Evolutionary conservation across 2,113 vertebrate genomes (phyloP), one percentile per base, ranked within the genome.

Genomic region (Bufo gargarizans): DNA sequence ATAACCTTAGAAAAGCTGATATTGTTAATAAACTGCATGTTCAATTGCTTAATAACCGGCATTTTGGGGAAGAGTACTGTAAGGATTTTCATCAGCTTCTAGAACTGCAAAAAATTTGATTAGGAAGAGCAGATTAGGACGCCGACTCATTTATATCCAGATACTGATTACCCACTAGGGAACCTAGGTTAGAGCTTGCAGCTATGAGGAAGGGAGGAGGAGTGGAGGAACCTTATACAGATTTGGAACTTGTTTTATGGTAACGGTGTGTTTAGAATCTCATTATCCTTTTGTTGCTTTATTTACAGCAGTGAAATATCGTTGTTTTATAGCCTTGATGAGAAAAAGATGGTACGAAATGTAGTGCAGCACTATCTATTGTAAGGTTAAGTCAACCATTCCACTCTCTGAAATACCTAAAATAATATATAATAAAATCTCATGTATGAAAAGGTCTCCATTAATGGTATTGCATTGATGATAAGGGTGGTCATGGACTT

Each of bases 141-240:
- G 56, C 33, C 78, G 19, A 33, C 78, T 81, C 78, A 61, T 59
- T 81, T 22, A 81, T 59, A 59, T 81, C 55, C 56, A 81, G 55
- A 81, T 81, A 61, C 56, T 59, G 78, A 81, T 81, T 81, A 81
- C 20, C 78, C 78, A 81, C 78, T 81, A 81, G 78, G 78, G 78
- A 61, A 17, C 78, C 78, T 19, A 59, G 78, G 19, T 58, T 61
- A 81, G 20, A 61, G 78, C 55, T 56, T 45, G 78, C 55, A 81
- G 78, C 55, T 59, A 59, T 61, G 55, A 80, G 5, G 22, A 10
- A 81, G 55, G 78, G 58, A 59, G 78, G 78, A 43, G 78, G 78
- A 17, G 22, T 0, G 22, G 56, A 58, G 17, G 61, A 76, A 47
- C 43, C 47, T 14, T 8, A 45, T 61, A 45, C 56, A 81, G 55